A percentile compares a stretch with the other conserved stretches of the same genome.
These are phyloP conservation scores for Triplophysa siluroides DNA, from an alignment of 2,113 vertebrate species.

Conservation along the genomic window DNA sequence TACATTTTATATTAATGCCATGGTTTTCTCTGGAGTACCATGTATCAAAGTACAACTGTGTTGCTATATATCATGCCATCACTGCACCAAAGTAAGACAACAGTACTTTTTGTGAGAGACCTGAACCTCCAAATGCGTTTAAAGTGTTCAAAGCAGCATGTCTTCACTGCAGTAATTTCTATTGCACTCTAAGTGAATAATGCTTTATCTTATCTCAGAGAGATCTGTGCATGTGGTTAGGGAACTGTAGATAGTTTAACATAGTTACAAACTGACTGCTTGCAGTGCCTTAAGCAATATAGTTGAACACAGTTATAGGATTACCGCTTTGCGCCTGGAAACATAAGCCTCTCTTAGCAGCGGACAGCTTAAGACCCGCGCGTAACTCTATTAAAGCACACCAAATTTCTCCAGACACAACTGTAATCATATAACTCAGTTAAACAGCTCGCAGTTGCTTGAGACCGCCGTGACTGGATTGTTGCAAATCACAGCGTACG, in stretches of 20 bases:
- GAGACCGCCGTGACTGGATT: constrained; percentile 42
- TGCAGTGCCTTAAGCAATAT: constrained; percentile 58
- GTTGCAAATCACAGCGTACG: constrained; percentile 20
- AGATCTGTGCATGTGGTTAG: constrained; percentile 49
- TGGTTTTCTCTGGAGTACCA: not conserved
- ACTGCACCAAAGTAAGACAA: not conserved
- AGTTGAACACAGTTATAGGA: constrained; percentile 58
- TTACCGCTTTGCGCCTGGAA: constrained; percentile 57
- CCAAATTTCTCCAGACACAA: constrained; percentile 55
- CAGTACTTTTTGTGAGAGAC: not conserved
- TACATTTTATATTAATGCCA: not conserved
- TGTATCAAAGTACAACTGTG: not conserved
- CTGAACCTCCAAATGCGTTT: not conserved
- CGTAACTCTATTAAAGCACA: constrained; percentile 59
- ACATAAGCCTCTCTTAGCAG: constrained; percentile 56
- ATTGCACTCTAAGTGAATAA: constrained; percentile 40
- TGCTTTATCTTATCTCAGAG: constrained; percentile 46
- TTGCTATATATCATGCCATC: not conserved
- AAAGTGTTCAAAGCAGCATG: not conserved
- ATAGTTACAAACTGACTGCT: constrained; percentile 54
- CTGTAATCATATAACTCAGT: constrained; percentile 52
- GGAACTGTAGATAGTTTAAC: constrained; percentile 58
- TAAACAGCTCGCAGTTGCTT: constrained; percentile 53
- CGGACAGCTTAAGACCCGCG: constrained; percentile 51
- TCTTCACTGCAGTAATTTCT: constrained; percentile 32